Conservation (phyloP, 2,113 vertebrate genomes). For the Muscicapa adusta region DNA sequence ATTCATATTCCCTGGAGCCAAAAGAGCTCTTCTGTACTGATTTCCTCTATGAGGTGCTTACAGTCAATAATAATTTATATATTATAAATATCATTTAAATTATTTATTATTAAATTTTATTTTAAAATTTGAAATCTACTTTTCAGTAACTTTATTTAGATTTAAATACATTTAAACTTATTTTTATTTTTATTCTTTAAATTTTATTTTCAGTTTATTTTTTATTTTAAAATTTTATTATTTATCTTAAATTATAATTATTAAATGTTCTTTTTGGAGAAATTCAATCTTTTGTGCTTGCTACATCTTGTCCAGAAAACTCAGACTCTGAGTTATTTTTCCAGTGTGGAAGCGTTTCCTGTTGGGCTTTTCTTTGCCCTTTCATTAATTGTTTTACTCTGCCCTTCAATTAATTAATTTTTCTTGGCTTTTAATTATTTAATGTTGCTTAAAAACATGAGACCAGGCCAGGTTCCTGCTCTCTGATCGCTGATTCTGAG, state of each 20-base stretch:
- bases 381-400: not conserved
- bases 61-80: not conserved
- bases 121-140: not conserved
- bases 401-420: not conserved
- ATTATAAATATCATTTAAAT: not conserved
- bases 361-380: not conserved
- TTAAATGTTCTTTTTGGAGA: not conserved
- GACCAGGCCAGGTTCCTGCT: not conserved
- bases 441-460: not conserved
- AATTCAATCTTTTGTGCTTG: not conserved
- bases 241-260: no score
- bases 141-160: no score
- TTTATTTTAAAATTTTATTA: not conserved
- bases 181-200: no score
- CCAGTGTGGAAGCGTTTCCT: not conserved
- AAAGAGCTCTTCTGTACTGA: not conserved
- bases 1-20: not conserved
- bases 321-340: not conserved
- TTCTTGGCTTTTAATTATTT: not conserved
- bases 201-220: no score
- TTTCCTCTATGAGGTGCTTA: not conserved
- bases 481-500: not conserved
- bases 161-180: not conserved
- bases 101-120: not conserved
- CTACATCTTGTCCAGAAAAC: not conserved